phyloP scores from a whole-genome alignment of 2,113 vertebrate genomes.

The Corythoichthys intestinalis region DNA sequence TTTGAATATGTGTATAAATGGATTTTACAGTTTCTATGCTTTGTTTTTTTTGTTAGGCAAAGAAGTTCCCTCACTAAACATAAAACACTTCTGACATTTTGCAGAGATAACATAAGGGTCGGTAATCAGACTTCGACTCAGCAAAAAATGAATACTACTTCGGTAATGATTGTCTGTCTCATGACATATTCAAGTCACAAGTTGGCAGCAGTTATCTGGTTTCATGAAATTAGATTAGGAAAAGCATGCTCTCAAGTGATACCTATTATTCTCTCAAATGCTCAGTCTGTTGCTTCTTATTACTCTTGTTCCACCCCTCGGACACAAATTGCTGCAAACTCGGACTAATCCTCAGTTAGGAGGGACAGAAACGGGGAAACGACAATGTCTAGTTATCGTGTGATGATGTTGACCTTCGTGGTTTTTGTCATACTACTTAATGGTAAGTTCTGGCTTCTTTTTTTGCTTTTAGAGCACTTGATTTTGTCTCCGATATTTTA shows the following conservation, averaged over 20 bases:
- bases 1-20: neutral
- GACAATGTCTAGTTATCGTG: slow-evolving; percentile 55
- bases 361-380: slow-evolving; percentile 12
- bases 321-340: slow-evolving; percentile 35
- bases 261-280: slow-evolving; percentile 39
- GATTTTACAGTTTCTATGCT: neutral
- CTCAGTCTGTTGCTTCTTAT: slow-evolving; percentile 41
- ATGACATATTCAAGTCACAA: slow-evolving; percentile 43
- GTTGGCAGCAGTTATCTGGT: slow-evolving; percentile 15
- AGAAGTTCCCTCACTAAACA: neutral
- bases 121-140: slow-evolving; percentile 33
- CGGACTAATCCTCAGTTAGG: slow-evolving; percentile 27
- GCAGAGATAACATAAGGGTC: neutral
- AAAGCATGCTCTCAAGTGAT: slow-evolving; percentile 34
- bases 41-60: neutral
- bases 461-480: neutral
- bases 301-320: slow-evolving; percentile 52
- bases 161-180: slow-evolving; percentile 24
- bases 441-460: slow-evolving; percentile 54
- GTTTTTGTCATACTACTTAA: slow-evolving; percentile 50
- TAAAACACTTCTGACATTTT: neutral
- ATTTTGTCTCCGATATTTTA: neutral
- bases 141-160: slow-evolving; percentile 14
- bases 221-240: slow-evolving; percentile 62
- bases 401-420: slow-evolving; percentile 50